Evolutionary conservation across 2,888 invertebrate genomes (phyloP).

Genomic region (Apodemia mormo): DNA sequence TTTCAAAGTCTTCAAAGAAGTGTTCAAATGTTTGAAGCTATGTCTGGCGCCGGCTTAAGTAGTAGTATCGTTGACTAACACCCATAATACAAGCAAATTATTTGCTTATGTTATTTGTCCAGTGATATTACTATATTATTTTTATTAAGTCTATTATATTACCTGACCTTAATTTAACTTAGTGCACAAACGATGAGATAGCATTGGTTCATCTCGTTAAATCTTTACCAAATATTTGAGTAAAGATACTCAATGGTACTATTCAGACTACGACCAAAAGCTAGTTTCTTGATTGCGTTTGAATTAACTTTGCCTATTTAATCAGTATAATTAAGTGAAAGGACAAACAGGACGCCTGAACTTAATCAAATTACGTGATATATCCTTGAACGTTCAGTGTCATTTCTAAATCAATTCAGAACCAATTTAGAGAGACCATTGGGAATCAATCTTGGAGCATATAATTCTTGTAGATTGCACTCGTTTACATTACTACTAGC

Average conservation of each 20-base stretch:
- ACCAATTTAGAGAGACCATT: slow-evolving; percentile 10
- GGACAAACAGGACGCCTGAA: slow-evolving; percentile 5
- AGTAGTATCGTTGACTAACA: too few species aligned
- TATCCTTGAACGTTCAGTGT: slow-evolving; percentile 14
- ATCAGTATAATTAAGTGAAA: background rate
- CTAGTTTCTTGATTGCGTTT: background rate
- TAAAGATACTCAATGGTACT: background rate
- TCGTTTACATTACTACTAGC: background rate
- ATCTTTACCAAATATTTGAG: background rate
- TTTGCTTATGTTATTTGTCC: too few species aligned
- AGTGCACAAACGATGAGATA: too few species aligned
- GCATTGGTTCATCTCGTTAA: background rate
- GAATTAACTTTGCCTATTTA: background rate
- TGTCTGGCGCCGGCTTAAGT: too few species aligned
- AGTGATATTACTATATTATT: too few species aligned
- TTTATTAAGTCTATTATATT: too few species aligned
- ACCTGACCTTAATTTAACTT: too few species aligned
- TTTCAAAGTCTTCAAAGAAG: too few species aligned
- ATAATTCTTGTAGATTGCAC: background rate
- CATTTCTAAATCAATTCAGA: slow-evolving; percentile 17
- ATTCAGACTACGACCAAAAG: background rate
- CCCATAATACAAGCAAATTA: too few species aligned
- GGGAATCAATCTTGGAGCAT: slow-evolving; percentile 2
- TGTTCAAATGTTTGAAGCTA: too few species aligned
- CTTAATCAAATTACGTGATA: slow-evolving; percentile 14